These are phyloP conservation scores for Forficula auricularia DNA, from an alignment of 1,140 invertebrate genomes.

Conservation along the genomic window DNA sequence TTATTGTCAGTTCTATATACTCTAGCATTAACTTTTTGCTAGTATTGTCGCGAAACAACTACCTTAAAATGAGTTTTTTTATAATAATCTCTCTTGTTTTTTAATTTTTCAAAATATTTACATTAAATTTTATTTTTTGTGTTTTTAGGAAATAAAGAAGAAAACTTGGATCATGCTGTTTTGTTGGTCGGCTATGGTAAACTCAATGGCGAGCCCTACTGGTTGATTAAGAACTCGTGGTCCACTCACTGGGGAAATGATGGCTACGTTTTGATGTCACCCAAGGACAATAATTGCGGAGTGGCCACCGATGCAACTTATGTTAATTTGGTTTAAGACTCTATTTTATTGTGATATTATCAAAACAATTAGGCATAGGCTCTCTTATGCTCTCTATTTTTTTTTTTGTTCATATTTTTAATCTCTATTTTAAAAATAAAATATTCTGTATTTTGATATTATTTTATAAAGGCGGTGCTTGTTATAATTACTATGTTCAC, in stretches of 20 bases:
- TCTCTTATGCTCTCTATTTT: too few species aligned
- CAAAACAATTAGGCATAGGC: too few species aligned
- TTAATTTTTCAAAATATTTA: slow-evolving; percentile 1
- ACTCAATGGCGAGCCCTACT: slow-evolving; percentile 68
- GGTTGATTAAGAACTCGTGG: slow-evolving; percentile 92
- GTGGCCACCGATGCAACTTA: slow-evolving; percentile 74
- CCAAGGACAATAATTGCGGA: slow-evolving; percentile 79
- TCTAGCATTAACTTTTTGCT: too few species aligned
- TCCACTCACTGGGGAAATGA: slow-evolving; percentile 90
- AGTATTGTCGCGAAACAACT: too few species aligned
- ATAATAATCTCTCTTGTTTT: slow-evolving; percentile 2
- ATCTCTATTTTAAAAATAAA: too few species aligned
- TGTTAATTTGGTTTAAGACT: slow-evolving; percentile 28
- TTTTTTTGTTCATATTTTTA: too few species aligned
- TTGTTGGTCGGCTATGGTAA: slow-evolving; percentile 80
- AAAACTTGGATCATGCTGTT: slow-evolving; percentile 78
- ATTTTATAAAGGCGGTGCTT: too few species aligned
- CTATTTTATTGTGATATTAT: slow-evolving; percentile 25
- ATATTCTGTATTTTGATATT: too few species aligned
- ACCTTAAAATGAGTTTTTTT: too few species aligned
- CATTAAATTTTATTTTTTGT: slow-evolving; percentile 13
- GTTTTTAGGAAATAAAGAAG: slow-evolving; percentile 45
- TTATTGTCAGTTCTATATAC: too few species aligned
- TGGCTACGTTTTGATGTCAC: slow-evolving; percentile 77
- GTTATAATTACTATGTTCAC: too few species aligned